Conservation (phyloP, 2,113 vertebrate species). For the Elephantulus edwardii region DNA sequence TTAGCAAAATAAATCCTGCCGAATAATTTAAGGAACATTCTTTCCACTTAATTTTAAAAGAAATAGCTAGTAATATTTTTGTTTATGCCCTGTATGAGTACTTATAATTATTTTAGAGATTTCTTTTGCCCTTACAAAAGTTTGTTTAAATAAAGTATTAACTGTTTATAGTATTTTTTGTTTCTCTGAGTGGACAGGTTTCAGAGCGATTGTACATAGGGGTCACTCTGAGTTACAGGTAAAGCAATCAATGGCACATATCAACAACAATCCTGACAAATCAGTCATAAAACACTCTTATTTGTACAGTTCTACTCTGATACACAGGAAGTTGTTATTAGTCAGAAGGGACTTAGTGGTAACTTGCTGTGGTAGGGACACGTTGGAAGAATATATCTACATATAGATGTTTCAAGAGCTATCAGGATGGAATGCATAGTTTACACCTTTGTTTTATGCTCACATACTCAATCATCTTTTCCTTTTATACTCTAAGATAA, state of each 20-base stretch:
- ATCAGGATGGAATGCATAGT: background rate
- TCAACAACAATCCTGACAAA: background rate
- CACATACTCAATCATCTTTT: background rate
- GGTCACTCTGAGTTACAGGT: no score
- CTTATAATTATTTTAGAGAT: background rate
- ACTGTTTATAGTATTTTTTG: no score
- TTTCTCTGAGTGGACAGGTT: no score
- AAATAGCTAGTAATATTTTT: background rate
- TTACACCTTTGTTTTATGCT: background rate
- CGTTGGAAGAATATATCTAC: no score
- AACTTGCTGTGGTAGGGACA: background rate
- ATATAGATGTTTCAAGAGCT: background rate
- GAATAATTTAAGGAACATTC: background rate
- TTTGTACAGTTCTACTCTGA: background rate
- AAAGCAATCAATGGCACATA: no score
- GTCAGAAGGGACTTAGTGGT: background rate
- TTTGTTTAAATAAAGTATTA: background rate
- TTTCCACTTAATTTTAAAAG: conserved; percentile 16
- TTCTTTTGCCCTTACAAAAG: background rate
- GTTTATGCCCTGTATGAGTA: background rate
- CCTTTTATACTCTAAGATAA: background rate
- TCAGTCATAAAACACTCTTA: background rate
- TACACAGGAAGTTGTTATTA: background rate
- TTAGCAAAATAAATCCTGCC: background rate
- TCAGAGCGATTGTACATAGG: no score